Evolutionary conservation across 2,113 vertebrate genomes (phyloP), one percentile per base, ranked within the genome.

Genomic region (Saccopteryx leptura): DNA sequence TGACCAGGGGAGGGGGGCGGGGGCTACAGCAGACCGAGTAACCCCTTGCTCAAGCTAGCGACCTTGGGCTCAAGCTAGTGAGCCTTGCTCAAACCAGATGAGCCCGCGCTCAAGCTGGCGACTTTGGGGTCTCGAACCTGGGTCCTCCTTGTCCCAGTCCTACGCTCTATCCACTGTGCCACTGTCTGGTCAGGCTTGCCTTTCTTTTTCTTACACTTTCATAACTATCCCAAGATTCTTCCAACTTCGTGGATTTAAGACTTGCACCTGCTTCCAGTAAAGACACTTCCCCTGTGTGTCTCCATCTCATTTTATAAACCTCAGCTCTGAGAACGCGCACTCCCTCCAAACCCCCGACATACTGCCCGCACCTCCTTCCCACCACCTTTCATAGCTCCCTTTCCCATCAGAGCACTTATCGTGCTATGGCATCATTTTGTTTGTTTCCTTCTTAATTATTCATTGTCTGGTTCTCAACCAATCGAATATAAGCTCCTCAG

Each of bases 161-260:
- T 2, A 39, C 39, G 39, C 39, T 39, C 39, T 39, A 39, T 39
- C 39, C 39, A 39, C 39, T 39, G 39, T 3, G 39, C 39, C 39
- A 39, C 39, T 39, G 39, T 39, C 39, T 3, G 3, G 39, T 39
- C 39, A 39, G 39, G 39, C 68, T 93, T 93, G 12, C 60, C 80
- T 88, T 91, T 71, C 69, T 76, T 96, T n/a, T 83, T 89, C 50
- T 86, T 91, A 83, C 71, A 19, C 75, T 52, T 95, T 71, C 23
- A 6, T 78, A 63, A 90, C 56, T 8, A 69, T 76, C 58, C n/a
- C 39, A 84, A 28, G 63, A 33, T 56, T 94, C 88, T 85, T 71
- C 56, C 23, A 74, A 80, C 61, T 91, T 88, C 61, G 24, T n/a
- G 10, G 31, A 54, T 79, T 81, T 93, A 56, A 10, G 39, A 91